Base-by-base conservation (phyloP, 2,888 invertebrate species). In the Epirrhoe tristata region DNA sequence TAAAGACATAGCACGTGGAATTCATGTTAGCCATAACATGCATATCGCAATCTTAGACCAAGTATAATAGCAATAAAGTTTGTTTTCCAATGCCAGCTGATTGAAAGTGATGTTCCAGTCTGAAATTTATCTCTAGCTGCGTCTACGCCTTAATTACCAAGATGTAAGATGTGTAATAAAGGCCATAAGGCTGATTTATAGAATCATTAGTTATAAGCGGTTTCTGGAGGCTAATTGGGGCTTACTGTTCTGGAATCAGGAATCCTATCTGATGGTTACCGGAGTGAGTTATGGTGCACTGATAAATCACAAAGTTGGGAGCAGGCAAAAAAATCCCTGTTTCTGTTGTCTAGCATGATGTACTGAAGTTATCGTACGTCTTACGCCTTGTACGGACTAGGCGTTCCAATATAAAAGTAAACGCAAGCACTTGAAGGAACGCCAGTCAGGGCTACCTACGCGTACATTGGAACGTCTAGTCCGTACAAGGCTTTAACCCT, bases 141-240 rank as follows among this genome's bases (percentile, higher is more conserved):
- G 72, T 69, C 68, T 71, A 70, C 71, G 71, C 73, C 90, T 88
- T 87, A 89, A 90, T 90, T 89, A 90, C 89, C 85, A 84, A 87
- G 88, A 90, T 86, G 89, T 90, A 88, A 91, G 90, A 89, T 87
- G 87, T 85, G 88, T 88, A 89, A 90, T 90, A 89, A 89, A 86
- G 83, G 88, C 84, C 86, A 89, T 91, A 89, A 82, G 74, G 79
- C 79, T 90, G 90, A 91, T 91, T 90, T 91, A 91, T 90, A 81
- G 87, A 82, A 88, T 86, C 89, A 87, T 90, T 89, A 81, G 84
- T 91, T 89, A 88, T 86, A 85, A 86, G 76, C 80, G 88, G 88
- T 88, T 89, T 89, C 89, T 87, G 85, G 83, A 82, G 86, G 86
- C 86, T 88, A 86, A 85, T 77, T 81, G 82, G 75, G 72, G 79